Base-by-base conservation (phyloP, 1,140 invertebrate species). In the Diorhabda carinulata region DNA sequence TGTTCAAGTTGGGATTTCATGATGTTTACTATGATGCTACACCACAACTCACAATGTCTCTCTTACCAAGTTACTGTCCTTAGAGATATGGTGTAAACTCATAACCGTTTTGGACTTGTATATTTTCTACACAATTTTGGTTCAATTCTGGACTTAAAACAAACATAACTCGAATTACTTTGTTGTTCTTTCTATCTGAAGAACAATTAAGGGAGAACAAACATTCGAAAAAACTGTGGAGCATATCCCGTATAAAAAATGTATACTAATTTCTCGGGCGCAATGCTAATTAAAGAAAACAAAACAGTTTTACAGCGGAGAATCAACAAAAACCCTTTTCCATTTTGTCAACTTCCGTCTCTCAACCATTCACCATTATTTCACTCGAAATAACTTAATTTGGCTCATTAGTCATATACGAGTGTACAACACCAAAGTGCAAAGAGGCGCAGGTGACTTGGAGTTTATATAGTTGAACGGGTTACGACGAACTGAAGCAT, bases 221-320 rank as follows among this genome's bases (percentile, higher is more conserved):
- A 52, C 47, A 52, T 6, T 52, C 47, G n/a, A 52, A 52, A 52
- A 52, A 52, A 52, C 47, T 52, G 47, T 52, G 6, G n/a, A n/a
- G 47, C 47, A n/a, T 3, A 52, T 52, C n/a, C 47, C 47, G 47
- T n/a, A n/a, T 52, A 52, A 52, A 52, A 52, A 52, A 52, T 52
- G 47, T 6, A 6, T 52, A 6, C 47, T 52, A 52, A 52, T 52
- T 52, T 52, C 47, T n/a, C 6, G 6, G 47, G 47, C 47, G n/a
- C 47, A 52, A 52, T 52, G 47, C 47, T 52, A 52, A 52, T 52
- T 52, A 52, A 52, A 52, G 47, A 52, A 52, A 52, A 52, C 47
- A 52, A 52, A 52, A 52, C 47, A 52, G 47, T 52, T 52, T 52
- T n/a, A 52, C 47, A 52, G n/a, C 47, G 47, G 6, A 52, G 47